Evolutionary conservation across 2,888 invertebrate species (phyloP).

Genomic region (Ophraella communa): DNA sequence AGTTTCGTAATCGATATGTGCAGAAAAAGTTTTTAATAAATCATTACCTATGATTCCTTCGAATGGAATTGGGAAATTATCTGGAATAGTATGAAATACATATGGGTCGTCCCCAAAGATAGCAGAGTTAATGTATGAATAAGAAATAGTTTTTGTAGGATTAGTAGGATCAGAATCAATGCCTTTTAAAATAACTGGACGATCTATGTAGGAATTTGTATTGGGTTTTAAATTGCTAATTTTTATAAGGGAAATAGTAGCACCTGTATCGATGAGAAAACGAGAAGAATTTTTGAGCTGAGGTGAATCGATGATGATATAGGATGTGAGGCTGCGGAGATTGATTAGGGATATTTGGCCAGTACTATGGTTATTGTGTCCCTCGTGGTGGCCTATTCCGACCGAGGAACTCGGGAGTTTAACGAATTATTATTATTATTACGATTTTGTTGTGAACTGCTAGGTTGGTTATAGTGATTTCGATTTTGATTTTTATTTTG

Average conservation of each 20-base stretch:
- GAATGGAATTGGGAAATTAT: slow-evolving; percentile 24
- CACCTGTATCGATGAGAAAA: slow-evolving; percentile 42
- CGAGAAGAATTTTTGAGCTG: slow-evolving; percentile 7
- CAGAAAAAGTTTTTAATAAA: slow-evolving; percentile 27
- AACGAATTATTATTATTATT: background rate
- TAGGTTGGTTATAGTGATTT: background rate
- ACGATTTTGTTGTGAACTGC: background rate
- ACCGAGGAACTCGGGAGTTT: background rate
- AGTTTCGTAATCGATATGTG: slow-evolving; percentile 30
- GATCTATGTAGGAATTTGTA: background rate
- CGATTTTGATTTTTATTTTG: slow-evolving; percentile 1
- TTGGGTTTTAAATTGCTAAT: slow-evolving; percentile 11
- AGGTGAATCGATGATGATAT: background rate
- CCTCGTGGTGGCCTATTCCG: background rate
- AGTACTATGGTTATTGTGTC: background rate
- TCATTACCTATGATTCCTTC: slow-evolving; percentile 42
- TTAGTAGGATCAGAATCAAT: slow-evolving; percentile 18
- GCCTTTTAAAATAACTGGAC: slow-evolving; percentile 12
- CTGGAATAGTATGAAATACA: slow-evolving; percentile 27
- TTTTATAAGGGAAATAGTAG: slow-evolving; percentile 36
- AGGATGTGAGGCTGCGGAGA: background rate
- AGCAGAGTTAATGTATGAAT: slow-evolving; percentile 12
- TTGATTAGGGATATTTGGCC: background rate
- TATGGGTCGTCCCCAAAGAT: slow-evolving; percentile 15
- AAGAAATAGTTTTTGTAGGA: slow-evolving; percentile 28